A percentile compares a stretch with the other conserved stretches of the same genome.
Evolutionary conservation across 92 coral and sea anemone species (phyloP).

Genomic region (Phenganax marumi): DNA sequence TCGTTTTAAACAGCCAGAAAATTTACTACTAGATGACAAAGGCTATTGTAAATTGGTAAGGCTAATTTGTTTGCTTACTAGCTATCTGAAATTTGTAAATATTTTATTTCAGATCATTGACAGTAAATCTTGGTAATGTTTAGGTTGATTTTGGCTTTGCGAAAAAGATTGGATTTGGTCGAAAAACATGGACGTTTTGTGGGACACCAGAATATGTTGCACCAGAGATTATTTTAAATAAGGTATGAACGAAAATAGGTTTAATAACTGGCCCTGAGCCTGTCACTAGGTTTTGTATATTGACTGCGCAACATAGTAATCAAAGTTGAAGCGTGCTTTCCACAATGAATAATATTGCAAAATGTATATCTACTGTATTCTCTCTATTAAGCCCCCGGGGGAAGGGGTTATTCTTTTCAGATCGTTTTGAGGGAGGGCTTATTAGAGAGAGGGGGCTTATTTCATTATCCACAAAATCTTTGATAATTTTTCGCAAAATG

Average conservation of each 20-base stretch:
- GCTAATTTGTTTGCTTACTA: background rate
- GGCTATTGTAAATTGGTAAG: constrained; percentile 98
- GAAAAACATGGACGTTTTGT: constrained; percentile 99
- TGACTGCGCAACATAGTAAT: background rate
- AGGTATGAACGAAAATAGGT: constrained; percentile 54
- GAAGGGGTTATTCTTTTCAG: too few relatives aligned
- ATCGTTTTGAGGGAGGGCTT: too few relatives aligned
- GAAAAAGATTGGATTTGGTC: constrained; percentile 94
- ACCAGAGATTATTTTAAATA: constrained; percentile 96
- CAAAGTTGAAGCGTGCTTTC: background rate
- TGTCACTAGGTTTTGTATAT: too few relatives aligned
- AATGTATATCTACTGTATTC: too few relatives aligned
- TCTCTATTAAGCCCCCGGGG: too few relatives aligned
- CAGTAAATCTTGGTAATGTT: background rate
- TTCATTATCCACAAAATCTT: background rate
- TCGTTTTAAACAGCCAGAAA: constrained; percentile 78
- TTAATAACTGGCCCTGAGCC: background rate
- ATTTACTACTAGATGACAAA: constrained; percentile 79
- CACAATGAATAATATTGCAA: too few relatives aligned
- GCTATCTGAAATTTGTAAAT: background rate
- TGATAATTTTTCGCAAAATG: background rate
- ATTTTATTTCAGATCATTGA: background rate
- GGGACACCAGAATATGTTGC: constrained; percentile 99
- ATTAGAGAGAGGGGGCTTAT: too few relatives aligned
- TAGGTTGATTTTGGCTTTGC: constrained; percentile 99